Base-by-base conservation (phyloP, 1,140 invertebrate genomes). In the Rhizoglyphus robini region DNA sequence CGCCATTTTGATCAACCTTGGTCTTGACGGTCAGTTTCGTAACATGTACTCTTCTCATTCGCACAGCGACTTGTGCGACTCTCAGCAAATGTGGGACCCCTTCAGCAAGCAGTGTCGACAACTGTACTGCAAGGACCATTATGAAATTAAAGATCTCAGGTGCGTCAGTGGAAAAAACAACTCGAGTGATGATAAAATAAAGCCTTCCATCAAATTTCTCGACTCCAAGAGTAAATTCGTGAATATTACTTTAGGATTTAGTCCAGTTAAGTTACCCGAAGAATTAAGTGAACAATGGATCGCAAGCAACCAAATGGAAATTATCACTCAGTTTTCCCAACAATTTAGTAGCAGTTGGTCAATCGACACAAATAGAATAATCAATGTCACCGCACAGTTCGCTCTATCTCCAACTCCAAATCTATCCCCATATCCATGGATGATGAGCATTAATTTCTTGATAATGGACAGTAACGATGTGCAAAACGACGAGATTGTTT, bases 71-170 rank as follows among this genome's bases (percentile, higher is more conserved):
- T 1, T n/a, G n/a, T 64, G 63, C 25, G 4, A 30, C 25, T 3
- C 29, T 13, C 23, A 54, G 20, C 51, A 64, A 38, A 64, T 64
- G 20, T 64, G 47, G 41, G 63, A 64, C 27, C 63, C 63, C n/a
- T 64, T 64, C 29, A 64, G 27, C 11, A 49, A 57, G 11, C 46
- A 64, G 38, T 64, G 63, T 64, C 63, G 63, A 41, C 63, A 57
- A 32, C 29, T 64, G 20, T 64, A 51, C 46, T 64, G 63, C 41
- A 11, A 18, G 4, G 63, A 47, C 13, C 41, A 64, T 34, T 4
- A 48, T 25, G 20, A 47, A 20, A 18, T 54, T 13, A 8, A 48
- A 27, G 23, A 51, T 36, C 20, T 49, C 25, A 2, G 32, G 1
- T 64, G 63, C 27, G 46, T 54, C 8, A 36, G 47, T 51, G 34